Conservation (phyloP, 2,113 vertebrate species). For the Pseudopipra pipra region DNA sequence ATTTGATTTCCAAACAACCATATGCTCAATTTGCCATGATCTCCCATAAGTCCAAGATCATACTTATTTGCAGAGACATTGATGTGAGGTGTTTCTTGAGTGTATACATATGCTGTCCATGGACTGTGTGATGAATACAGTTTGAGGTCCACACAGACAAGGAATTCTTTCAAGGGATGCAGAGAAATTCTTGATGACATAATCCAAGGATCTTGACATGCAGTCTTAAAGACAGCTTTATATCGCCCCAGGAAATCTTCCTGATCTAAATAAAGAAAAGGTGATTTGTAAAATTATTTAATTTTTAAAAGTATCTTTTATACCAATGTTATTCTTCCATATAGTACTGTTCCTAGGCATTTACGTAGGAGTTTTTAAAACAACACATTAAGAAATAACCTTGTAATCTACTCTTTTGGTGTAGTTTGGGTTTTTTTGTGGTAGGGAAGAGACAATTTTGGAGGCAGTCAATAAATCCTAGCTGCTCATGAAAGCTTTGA, state of each 20-base stretch:
- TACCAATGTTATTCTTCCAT: not conserved
- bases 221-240: slow-evolving; percentile 62
- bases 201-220: slow-evolving; percentile 55
- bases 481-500: not conserved
- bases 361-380: not conserved
- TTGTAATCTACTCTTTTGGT: not conserved
- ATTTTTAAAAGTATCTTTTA: not conserved
- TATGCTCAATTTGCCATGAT: slow-evolving; percentile 23
- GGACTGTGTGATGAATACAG: slow-evolving; percentile 1
- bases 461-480: not conserved
- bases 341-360: not conserved
- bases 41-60: slow-evolving; percentile 63
- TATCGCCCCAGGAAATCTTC: slow-evolving; percentile 54
- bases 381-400: not conserved
- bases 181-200: slow-evolving; percentile 61
- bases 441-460: not conserved
- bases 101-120: slow-evolving; percentile 67
- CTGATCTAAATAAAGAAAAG: slow-evolving; percentile 52
- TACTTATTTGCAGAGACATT: slow-evolving; percentile 1
- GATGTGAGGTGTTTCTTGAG: not conserved
- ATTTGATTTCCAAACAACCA: slow-evolving; percentile 67
- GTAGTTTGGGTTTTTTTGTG: not conserved
- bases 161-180: slow-evolving; percentile 55
- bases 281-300: not conserved
- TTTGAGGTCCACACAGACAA: slow-evolving; percentile 67